Conservation (phyloP, 2,888 invertebrate species). For the Tinea pellionella region DNA sequence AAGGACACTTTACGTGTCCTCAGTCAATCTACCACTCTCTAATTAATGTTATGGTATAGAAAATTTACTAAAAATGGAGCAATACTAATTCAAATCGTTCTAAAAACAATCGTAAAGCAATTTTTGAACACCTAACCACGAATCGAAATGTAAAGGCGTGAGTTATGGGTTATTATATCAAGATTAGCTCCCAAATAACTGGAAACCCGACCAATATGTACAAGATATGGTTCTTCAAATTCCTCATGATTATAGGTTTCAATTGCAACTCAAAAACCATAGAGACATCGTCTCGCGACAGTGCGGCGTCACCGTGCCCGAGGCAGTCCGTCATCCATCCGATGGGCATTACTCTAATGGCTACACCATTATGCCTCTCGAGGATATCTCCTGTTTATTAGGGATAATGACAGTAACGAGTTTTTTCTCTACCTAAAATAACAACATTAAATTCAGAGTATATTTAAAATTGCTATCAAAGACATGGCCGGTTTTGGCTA, state of each 20-base stretch:
- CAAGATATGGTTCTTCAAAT: background rate
- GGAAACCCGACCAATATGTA: background rate
- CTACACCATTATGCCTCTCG: conserved; percentile 36
- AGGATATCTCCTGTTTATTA: conserved; percentile 42
- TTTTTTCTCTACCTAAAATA: conserved; percentile 33
- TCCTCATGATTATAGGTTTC: background rate
- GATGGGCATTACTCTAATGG: conserved; percentile 32
- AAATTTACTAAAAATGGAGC: too few species aligned
- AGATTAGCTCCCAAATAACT: background rate
- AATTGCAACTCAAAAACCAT: background rate
- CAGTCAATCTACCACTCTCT: too few species aligned
- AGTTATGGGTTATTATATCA: background rate
- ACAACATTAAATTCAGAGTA: conserved; percentile 13
- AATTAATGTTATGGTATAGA: too few species aligned
- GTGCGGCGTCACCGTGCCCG: conserved; percentile 7
- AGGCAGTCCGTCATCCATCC: background rate
- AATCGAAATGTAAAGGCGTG: background rate
- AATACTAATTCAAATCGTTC: too few species aligned
- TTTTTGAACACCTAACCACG: background rate
- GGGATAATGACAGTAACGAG: conserved; percentile 55
- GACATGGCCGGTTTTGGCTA: conserved; percentile 11
- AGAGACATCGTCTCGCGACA: conserved; percentile 6
- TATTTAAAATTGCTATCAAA: conserved; percentile 14
- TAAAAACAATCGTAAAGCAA: background rate
- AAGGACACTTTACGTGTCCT: too few species aligned